Evolutionary conservation across 2,888 invertebrate genomes (phyloP).

Genomic region (Scaptomyza caliginosa): DNA sequence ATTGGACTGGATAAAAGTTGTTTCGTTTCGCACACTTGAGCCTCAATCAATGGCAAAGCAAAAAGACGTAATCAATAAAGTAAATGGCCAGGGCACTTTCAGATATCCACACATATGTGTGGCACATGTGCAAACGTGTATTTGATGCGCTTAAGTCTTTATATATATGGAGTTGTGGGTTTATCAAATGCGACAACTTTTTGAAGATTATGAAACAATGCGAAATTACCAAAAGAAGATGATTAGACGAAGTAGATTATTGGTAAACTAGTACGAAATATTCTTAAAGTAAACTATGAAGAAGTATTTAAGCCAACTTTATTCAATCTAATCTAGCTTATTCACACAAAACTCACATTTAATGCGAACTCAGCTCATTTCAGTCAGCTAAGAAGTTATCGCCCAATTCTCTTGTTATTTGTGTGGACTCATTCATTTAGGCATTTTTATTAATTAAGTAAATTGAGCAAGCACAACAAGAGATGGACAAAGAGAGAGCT

Average conservation of each 20-base stretch:
- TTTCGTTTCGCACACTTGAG: slow-evolving; percentile 30
- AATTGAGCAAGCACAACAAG: slow-evolving; percentile 52
- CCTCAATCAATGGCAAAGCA: slow-evolving; percentile 39
- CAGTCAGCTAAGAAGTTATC: slow-evolving; percentile 13
- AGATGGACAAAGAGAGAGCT: neutral
- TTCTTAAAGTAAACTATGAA: neutral
- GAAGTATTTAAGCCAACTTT: too few species aligned
- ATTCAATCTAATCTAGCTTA: neutral
- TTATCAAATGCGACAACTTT: neutral
- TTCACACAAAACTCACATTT: neutral
- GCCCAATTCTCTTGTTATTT: slow-evolving; percentile 18
- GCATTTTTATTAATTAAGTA: slow-evolving; percentile 76
- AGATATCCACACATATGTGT: slow-evolving; percentile 6
- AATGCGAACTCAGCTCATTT: neutral
- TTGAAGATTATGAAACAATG: neutral
- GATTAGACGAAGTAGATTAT: too few species aligned
- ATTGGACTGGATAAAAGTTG: slow-evolving; percentile 28
- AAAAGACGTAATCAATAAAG: slow-evolving; percentile 71
- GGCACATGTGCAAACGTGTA: slow-evolving; percentile 42
- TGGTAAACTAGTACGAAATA: neutral
- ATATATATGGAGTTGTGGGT: slow-evolving; percentile 6
- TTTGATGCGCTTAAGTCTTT: slow-evolving; percentile 37
- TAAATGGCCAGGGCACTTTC: slow-evolving; percentile 68
- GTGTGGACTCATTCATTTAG: slow-evolving; percentile 43
- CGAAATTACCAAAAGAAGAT: slow-evolving; percentile 1